Conservation (phyloP, 37 sponge, comb jelly and placozoan species). For the Crambe crambe region DNA sequence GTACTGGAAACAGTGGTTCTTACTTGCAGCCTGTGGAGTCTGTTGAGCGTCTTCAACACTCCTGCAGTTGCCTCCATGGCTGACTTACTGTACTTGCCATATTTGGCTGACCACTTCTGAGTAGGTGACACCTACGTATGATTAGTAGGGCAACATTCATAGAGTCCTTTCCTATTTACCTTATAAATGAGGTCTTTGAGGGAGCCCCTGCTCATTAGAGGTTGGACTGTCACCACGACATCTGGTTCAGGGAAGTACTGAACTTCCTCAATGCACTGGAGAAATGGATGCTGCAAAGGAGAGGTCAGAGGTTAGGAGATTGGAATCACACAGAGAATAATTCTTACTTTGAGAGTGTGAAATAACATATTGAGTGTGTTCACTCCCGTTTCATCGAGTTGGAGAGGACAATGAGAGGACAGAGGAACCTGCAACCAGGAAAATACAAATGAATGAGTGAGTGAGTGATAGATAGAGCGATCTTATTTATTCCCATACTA, state of each 20-base stretch:
- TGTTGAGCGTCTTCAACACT: too few relatives aligned
- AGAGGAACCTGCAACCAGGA: background rate
- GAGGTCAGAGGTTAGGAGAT: background rate
- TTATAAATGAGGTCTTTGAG: slow-evolving; percentile 71
- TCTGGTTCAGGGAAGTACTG: slow-evolving; percentile 37
- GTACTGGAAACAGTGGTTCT: too few relatives aligned
- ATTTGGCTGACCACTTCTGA: too few relatives aligned
- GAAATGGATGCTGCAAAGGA: background rate
- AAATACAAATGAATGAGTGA: too few relatives aligned
- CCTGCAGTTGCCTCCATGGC: too few relatives aligned
- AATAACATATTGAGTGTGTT: background rate
- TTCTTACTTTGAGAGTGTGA: background rate
- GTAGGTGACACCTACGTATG: too few relatives aligned
- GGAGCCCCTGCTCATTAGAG: slow-evolving; percentile 35
- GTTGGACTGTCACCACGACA: slow-evolving; percentile 29
- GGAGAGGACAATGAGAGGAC: background rate
- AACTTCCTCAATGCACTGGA: slow-evolving; percentile 6
- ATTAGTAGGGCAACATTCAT: too few relatives aligned
- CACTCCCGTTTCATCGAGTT: background rate
- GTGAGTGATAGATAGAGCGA: too few relatives aligned
- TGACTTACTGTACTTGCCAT: too few relatives aligned
- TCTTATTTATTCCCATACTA: background rate
- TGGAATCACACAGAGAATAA: too few relatives aligned
- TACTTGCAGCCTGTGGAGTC: too few relatives aligned
- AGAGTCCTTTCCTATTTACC: slow-evolving; percentile 10